phyloP scores from a whole-genome alignment of 2,888 invertebrate species.

The Crioceris asparagi region DNA sequence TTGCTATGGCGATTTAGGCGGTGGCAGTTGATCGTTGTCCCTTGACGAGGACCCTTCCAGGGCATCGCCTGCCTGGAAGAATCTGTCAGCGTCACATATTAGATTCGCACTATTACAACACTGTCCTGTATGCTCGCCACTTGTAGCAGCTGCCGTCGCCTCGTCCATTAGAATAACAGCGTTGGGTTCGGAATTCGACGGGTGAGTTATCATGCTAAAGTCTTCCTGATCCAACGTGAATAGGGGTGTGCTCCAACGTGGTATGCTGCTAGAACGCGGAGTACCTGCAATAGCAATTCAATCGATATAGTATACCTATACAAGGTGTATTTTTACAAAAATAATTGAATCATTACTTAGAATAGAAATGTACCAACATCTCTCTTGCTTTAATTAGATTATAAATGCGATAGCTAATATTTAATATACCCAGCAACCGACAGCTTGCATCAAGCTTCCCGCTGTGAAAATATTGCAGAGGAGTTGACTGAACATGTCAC shows the following conservation, averaged over 20 bases:
- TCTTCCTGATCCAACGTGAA: conserved; percentile 85
- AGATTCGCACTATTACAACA: conserved; percentile 37
- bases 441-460: no score
- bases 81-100: conserved; percentile 46
- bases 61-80: conserved; percentile 52
- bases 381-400: no score
- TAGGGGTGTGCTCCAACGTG: conserved; percentile 75
- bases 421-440: no score
- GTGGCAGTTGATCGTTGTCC: conserved; percentile 30
- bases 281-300: conserved; percentile 32
- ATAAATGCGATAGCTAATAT: no score
- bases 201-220: conserved; percentile 84
- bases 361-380: no score
- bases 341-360: no score
- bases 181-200: conserved; percentile 50
- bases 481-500: no score
- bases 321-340: no score
- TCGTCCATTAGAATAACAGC: conserved; percentile 71
- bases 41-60: conserved; percentile 37
- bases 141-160: conserved; percentile 15
- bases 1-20: conserved; percentile 34
- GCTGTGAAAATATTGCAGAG: no score
- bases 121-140: conserved; percentile 28
- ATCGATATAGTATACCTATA: not conserved
- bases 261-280: conserved; percentile 46